phyloP scores from a whole-genome alignment of 2,113 vertebrate species.

The Sinocyclocheilus maitianheensis region DNA sequence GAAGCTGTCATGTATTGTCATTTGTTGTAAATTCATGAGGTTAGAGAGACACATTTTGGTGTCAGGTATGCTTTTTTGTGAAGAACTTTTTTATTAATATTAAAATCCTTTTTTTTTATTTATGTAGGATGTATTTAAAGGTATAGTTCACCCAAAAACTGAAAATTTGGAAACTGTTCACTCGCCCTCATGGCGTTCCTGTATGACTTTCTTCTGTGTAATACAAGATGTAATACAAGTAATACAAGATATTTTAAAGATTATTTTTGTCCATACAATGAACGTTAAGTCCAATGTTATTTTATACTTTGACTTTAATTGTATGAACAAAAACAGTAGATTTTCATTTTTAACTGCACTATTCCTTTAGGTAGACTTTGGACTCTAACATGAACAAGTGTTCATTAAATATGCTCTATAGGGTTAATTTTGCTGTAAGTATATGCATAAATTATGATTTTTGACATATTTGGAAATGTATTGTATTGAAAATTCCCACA shows the following conservation, averaged over 20 bases:
- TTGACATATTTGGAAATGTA: neutral
- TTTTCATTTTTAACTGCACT: too few species aligned
- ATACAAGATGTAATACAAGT: too few species aligned
- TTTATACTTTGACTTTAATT: neutral
- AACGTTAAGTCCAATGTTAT: neutral
- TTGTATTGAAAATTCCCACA: neutral
- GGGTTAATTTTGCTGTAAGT: neutral
- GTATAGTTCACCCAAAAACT: too few species aligned
- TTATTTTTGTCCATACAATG: too few species aligned
- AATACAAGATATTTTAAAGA: too few species aligned
- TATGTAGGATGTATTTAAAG: too few species aligned
- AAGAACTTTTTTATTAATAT: neutral
- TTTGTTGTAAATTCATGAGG: neutral
- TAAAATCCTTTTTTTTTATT: too few species aligned
- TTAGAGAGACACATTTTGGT: neutral
- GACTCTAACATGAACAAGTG: neutral
- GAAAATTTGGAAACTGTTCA: too few species aligned
- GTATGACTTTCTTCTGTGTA: too few species aligned
- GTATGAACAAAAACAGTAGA: neutral
- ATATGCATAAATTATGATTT: neutral
- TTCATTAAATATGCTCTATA: neutral
- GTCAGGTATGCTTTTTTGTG: too few species aligned
- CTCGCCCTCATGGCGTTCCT: too few species aligned
- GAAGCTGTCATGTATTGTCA: neutral
- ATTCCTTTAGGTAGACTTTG: neutral